Evolutionary conservation across 2,113 vertebrate species (phyloP).

Genomic region (Ceuthmochares aereus): DNA sequence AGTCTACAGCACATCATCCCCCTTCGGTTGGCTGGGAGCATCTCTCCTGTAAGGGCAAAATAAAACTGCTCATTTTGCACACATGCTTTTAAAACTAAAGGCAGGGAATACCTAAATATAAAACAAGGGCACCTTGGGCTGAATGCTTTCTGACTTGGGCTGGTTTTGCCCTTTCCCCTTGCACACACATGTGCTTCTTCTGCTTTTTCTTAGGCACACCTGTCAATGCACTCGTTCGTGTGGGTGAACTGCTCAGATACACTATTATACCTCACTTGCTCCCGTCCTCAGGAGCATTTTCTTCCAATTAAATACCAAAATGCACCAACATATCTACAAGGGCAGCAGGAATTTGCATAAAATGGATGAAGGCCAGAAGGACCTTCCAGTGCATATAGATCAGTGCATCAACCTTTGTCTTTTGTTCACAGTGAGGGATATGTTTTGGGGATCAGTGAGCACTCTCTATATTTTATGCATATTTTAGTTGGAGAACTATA

Average conservation of each 20-base stretch:
- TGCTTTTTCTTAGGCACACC: slow-evolving; percentile 20
- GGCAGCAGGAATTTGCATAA: neutral
- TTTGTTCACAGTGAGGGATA: neutral
- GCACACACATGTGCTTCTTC: neutral
- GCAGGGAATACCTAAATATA: slow-evolving; percentile 67
- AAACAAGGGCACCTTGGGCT: slow-evolving; percentile 65
- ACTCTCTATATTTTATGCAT: neutral
- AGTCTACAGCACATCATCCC: slow-evolving; percentile 60
- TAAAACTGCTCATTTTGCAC: slow-evolving; percentile 57
- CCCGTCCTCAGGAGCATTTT: accelerated
- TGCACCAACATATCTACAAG: neutral
- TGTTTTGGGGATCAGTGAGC: neutral
- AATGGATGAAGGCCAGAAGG: neutral
- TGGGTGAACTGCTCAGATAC: neutral
- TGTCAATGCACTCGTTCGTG: neutral
- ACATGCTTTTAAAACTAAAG: slow-evolving; percentile 41
- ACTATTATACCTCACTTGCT: accelerated
- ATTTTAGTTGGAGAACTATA: neutral
- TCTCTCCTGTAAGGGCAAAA: slow-evolving; percentile 66
- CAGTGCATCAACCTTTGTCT: neutral
- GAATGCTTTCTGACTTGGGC: neutral
- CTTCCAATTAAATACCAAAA: neutral
- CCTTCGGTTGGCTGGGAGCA: slow-evolving; percentile 29
- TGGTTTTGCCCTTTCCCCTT: neutral
- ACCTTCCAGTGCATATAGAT: neutral